Conservation (phyloP, 2,113 vertebrate genomes). For the Rutilus rutilus region DNA sequence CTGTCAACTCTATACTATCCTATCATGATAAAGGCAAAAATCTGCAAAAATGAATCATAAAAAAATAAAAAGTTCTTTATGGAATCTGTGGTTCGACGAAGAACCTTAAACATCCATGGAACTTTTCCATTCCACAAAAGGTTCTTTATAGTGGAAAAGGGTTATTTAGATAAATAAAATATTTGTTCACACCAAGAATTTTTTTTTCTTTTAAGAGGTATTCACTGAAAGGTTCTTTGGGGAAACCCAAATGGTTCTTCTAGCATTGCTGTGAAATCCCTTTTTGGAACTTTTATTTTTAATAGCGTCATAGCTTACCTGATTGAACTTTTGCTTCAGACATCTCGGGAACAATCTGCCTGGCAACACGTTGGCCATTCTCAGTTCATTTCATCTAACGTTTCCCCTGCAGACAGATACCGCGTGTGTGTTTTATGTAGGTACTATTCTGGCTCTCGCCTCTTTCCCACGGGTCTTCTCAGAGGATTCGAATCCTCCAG, state of each 20-base stretch:
- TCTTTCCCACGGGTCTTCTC: constrained; percentile 73
- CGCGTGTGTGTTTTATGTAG: neutral
- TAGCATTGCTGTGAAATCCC: neutral
- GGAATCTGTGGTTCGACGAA: neutral
- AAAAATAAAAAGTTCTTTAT: neutral
- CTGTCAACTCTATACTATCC: too few species aligned
- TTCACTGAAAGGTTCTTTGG: neutral
- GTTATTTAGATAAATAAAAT: neutral
- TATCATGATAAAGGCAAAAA: too few species aligned
- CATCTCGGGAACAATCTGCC: neutral
- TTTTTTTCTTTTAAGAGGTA: neutral
- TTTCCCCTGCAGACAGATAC: constrained; percentile 6
- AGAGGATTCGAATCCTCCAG: constrained; percentile 74
- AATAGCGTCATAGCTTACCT: neutral
- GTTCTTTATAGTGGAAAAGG: neutral
- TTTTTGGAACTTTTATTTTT: neutral
- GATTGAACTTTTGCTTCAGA: neutral
- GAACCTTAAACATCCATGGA: neutral
- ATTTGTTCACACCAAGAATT: neutral
- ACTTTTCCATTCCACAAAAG: neutral
- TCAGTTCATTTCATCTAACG: neutral
- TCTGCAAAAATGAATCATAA: too few species aligned
- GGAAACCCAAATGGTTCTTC: neutral
- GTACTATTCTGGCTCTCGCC: constrained; percentile 65
- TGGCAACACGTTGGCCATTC: neutral